These are phyloP conservation scores for Ypsolopha sequella DNA, from an alignment of 2,888 invertebrate genomes.

Conservation along the genomic window DNA sequence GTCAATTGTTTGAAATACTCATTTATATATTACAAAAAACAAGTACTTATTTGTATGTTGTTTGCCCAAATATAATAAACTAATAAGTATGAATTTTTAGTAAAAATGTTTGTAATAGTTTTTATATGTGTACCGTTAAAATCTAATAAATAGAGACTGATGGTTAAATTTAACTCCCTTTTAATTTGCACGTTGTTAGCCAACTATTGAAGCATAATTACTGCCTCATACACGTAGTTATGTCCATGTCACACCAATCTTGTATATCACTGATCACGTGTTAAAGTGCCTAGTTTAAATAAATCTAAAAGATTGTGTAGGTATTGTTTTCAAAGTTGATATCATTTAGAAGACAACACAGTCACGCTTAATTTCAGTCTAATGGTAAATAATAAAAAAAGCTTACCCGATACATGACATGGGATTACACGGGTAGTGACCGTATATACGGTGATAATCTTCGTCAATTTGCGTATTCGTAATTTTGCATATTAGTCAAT, in stretches of 20 bases:
- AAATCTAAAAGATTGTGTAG: neutral
- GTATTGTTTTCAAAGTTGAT: neutral
- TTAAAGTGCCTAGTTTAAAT: neutral
- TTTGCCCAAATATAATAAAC: neutral
- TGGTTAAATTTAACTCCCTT: neutral
- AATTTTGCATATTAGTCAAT: too few relatives aligned
- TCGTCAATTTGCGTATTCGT: too few relatives aligned
- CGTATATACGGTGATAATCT: too few relatives aligned
- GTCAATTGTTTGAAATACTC: too few relatives aligned
- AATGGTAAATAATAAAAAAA: too few relatives aligned
- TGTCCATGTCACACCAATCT: neutral
- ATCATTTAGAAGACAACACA: neutral
- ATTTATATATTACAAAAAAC: too few relatives aligned
- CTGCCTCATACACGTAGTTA: neutral
- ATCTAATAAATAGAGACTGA: slow-evolving; percentile 3
- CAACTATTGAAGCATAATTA: too few relatives aligned
- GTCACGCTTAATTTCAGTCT: too few relatives aligned
- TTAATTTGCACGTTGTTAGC: neutral
- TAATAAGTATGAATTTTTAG: neutral
- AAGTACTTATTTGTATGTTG: too few relatives aligned
- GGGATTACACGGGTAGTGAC: too few relatives aligned
- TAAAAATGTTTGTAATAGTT: neutral
- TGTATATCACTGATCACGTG: neutral
- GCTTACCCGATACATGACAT: too few relatives aligned
- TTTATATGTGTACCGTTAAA: neutral